Evolutionary conservation across 2,113 vertebrate species (phyloP).

Genomic region (Clarias magur): DNA sequence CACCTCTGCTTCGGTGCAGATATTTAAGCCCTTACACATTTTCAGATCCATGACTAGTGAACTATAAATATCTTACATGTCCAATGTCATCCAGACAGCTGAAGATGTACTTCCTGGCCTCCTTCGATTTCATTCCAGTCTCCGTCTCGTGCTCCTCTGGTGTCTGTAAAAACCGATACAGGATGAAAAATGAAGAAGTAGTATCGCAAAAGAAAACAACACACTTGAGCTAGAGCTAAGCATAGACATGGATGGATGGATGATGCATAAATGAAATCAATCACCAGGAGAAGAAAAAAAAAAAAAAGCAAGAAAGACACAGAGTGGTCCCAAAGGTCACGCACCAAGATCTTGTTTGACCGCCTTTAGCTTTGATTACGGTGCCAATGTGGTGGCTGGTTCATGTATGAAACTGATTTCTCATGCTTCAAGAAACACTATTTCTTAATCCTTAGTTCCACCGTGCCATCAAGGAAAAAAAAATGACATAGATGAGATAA

Average conservation of each 20-base stretch:
- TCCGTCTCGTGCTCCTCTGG: slow-evolving; percentile 94
- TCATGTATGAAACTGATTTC: too few relatives aligned
- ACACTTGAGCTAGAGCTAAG: neutral
- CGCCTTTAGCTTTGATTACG: too few relatives aligned
- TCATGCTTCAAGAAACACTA: too few relatives aligned
- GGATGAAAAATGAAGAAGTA: neutral
- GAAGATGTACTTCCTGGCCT: slow-evolving; percentile 98
- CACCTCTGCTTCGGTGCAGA: neutral
- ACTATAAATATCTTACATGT: slow-evolving; percentile 81
- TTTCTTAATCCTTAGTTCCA: too few relatives aligned
- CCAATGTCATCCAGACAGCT: slow-evolving; percentile 94
- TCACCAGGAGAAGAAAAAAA: neutral
- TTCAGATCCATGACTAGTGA: neutral
- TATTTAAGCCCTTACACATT: neutral
- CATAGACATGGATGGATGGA: too few relatives aligned
- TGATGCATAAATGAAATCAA: neutral
- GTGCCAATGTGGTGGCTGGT: too few relatives aligned
- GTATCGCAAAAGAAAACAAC: too few relatives aligned
- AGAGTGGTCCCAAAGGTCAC: neutral
- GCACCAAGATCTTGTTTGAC: too few relatives aligned
- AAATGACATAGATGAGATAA: too few relatives aligned
- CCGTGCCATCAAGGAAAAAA: too few relatives aligned
- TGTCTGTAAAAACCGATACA: slow-evolving; percentile 72
- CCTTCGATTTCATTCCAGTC: slow-evolving; percentile 98
- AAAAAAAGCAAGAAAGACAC: neutral